Conservation (phyloP, 2,113 vertebrate species). For the Myodes glareolus region DNA sequence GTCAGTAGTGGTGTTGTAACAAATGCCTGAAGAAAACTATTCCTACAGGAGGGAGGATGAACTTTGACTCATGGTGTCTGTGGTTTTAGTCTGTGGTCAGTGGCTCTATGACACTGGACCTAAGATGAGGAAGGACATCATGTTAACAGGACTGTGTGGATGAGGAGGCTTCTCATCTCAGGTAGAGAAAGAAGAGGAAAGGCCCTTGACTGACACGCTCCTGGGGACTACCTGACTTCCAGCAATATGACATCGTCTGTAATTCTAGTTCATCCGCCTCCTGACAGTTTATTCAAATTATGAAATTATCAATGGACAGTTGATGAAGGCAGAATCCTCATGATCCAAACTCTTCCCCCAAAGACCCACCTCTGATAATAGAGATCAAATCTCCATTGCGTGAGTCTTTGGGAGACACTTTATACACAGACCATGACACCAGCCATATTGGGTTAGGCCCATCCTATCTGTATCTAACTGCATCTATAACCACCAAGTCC, state of each 20-base stretch:
- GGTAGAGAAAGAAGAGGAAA: neutral
- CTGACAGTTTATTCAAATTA: neutral
- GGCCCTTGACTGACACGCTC: neutral
- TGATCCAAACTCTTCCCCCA: neutral
- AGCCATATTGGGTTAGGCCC: neutral
- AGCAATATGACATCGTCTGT: neutral
- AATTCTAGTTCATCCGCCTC: no score
- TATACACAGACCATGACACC: neutral
- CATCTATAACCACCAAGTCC: neutral
- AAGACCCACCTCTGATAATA: neutral
- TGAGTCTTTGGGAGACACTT: neutral
- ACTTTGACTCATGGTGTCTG: neutral
- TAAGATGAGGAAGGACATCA: neutral
- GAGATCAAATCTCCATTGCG: neutral
- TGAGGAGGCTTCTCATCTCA: neutral
- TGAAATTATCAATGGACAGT: no score
- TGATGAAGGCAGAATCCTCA: neutral
- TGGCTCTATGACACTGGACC: neutral
- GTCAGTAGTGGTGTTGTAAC: neutral
- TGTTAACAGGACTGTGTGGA: no score
- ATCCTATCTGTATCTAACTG: neutral
- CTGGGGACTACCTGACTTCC: neutral
- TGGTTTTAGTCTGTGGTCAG: neutral
- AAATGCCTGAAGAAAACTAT: neutral
- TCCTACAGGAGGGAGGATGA: no score